Conservation (phyloP, 2,888 invertebrate genomes). For the Agonopterix alstromeriana region DNA sequence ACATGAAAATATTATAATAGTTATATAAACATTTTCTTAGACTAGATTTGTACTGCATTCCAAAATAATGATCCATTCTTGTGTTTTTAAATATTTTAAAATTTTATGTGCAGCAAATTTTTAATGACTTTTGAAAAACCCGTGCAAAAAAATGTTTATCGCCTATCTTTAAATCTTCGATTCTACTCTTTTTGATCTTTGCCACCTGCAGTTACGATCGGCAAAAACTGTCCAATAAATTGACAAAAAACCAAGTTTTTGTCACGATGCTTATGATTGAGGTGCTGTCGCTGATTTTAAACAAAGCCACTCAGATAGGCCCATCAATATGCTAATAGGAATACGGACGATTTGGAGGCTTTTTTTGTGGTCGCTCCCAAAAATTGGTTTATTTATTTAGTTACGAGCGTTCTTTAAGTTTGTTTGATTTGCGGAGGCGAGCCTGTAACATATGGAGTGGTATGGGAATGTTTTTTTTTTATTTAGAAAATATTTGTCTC, state of each 20-base stretch:
- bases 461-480: constrained; percentile 5
- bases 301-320: constrained; percentile 65
- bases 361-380: constrained; percentile 55
- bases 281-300: constrained; percentile 72
- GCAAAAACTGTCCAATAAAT: constrained; percentile 57
- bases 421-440: constrained; percentile 58
- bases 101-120: too few species aligned
- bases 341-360: constrained; percentile 30
- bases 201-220: constrained; percentile 52
- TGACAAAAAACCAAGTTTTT: constrained; percentile 33
- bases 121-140: too few species aligned
- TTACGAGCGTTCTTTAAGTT: constrained; percentile 60
- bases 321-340: constrained; percentile 73
- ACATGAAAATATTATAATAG: too few species aligned
- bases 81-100: too few species aligned
- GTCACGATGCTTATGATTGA: constrained; percentile 67
- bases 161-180: not conserved
- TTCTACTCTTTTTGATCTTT: constrained; percentile 13
- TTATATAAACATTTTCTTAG: too few species aligned
- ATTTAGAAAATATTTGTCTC: too few species aligned
- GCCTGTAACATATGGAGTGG: constrained; percentile 37
- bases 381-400: constrained; percentile 74
- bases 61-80: too few species aligned
- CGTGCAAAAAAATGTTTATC: not conserved
- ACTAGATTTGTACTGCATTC: too few species aligned